phyloP scores from a whole-genome alignment of 2,888 invertebrate species.

The Pinctada fucata region DNA sequence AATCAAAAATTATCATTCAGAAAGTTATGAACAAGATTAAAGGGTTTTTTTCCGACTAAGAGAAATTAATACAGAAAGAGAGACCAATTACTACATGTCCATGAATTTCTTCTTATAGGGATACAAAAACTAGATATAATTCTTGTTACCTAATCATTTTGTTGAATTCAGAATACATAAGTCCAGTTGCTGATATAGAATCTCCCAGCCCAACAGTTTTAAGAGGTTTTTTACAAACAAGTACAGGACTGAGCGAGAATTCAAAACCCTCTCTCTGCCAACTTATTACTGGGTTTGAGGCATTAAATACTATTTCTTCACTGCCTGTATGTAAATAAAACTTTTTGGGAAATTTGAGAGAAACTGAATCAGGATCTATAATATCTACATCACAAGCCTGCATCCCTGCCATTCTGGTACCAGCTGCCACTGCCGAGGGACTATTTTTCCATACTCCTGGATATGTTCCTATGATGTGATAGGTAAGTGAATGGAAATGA shows the following conservation, averaged over 20 bases:
- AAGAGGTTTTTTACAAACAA: conserved; percentile 77
- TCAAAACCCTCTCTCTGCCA: conserved; percentile 75
- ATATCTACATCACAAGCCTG: conserved; percentile 74
- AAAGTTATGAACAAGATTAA: too few relatives aligned
- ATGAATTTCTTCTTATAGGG: too few relatives aligned
- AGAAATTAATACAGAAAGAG: too few relatives aligned
- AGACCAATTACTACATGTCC: too few relatives aligned
- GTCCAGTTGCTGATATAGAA: conserved; percentile 77
- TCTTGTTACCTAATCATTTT: background rate
- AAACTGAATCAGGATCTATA: conserved; percentile 70
- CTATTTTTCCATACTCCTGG: conserved; percentile 76
- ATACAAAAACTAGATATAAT: background rate
- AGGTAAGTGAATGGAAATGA: conserved; percentile 78
- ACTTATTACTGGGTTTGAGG: conserved; percentile 71
- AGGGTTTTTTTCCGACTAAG: too few relatives aligned
- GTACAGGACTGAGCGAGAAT: conserved; percentile 78
- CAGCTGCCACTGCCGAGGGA: conserved; percentile 77
- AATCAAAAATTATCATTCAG: too few relatives aligned
- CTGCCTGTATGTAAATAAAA: conserved; percentile 70
- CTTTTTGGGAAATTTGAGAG: conserved; percentile 73
- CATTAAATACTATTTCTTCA: conserved; percentile 61
- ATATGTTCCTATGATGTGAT: conserved; percentile 76
- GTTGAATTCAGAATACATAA: conserved; percentile 75
- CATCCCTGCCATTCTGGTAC: conserved; percentile 76
- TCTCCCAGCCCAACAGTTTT: conserved; percentile 79